Percentiles rank a stretch among this genome's conserved stretches.
phyloP scores from a whole-genome alignment of 2,797 vertebrate species.

The Xenopus petersii region DNA sequence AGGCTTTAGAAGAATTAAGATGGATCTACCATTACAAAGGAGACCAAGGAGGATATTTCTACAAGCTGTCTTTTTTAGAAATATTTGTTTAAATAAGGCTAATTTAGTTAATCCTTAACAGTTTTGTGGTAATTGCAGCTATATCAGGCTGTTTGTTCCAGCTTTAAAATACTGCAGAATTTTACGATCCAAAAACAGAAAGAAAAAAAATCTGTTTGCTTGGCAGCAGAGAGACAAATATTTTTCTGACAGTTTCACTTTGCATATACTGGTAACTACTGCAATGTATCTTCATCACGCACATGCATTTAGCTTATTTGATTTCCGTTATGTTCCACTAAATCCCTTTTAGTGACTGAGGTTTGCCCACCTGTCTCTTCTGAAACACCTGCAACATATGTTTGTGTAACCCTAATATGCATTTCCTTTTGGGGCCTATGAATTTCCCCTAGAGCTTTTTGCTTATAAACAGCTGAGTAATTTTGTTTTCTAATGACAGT shows the following conservation, averaged over 20 bases:
- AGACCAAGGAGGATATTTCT: conserved; percentile 54
- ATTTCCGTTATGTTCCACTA: conserved; percentile 72
- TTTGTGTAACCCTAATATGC: conserved; percentile 69
- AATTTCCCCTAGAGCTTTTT: conserved; percentile 71
- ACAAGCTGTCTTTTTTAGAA: conserved; percentile 60
- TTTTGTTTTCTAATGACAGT: conserved; percentile 70
- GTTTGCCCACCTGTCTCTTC: conserved; percentile 73
- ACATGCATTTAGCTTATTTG: conserved; percentile 63
- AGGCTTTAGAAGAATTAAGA: conserved; percentile 57
- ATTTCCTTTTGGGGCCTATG: conserved; percentile 69
- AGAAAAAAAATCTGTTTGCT: conserved; percentile 48
- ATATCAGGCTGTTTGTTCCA: conserved; percentile 60
- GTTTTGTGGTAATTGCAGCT: conserved; percentile 57
- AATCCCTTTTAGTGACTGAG: conserved; percentile 62
- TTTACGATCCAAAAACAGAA: conserved; percentile 40
- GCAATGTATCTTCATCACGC: conserved; percentile 53
- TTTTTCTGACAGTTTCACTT: conserved; percentile 53
- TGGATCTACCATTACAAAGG: conserved; percentile 57
- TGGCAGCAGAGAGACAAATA: conserved; percentile 51
- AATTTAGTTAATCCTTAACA: conserved; percentile 56
- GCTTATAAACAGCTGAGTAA: conserved; percentile 71
- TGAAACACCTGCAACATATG: conserved; percentile 73
- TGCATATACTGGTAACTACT: conserved; percentile 45
- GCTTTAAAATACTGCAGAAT: conserved; percentile 58
- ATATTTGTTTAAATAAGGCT: conserved; percentile 61